Base-by-base conservation (phyloP, 2,888 invertebrate species). In the Melitaea athalia region DNA sequence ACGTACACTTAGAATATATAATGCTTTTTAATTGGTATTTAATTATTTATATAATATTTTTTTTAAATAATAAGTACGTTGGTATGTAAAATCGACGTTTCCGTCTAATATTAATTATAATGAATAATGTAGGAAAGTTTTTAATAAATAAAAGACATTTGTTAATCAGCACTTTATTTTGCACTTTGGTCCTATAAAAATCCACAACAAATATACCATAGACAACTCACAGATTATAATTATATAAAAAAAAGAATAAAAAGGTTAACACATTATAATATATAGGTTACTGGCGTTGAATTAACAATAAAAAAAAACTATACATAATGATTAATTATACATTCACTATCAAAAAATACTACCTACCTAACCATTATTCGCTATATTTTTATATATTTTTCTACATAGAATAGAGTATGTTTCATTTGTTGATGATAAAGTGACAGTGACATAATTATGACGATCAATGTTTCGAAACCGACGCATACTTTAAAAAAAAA, bases 141-240 rank as follows among this genome's bases (percentile, higher is more conserved):
- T 14, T 5, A 11, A 59, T 59, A 65, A 57, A 15, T 45, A 61
- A 47, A 45, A 55, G 14, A 62, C 14, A 14, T 49, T 42, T 49
- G 57, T 42, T 57, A 57, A 47, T 57, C 47, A 67, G 69, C 67
- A 68, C 62, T 72, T 72, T 72, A 72, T 72, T 72, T 60, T 60
- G 64, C 60, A 65, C 64, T 65, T 72, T 69, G 72, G 69, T 72
- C 69, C 67, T 72, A 69, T 65, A 60, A 47, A 61, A 68, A 68
- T 47, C 53, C 42, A 59, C 55, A 53, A 50, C 64, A 50, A 42
- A 53, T 49, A 50, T 59, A 60, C 59, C 17, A 63, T 38, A 68
- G 59, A 55, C 64, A 67, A 64, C 45, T 57, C 15, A 50, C 24
- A 59, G n/a, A 62, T 33, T 57, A 59, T 11, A 64, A 57, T 24